These are phyloP conservation scores for Chelmon rostratus DNA, from an alignment of 2,797 vertebrate genomes.

Conservation along the genomic window DNA sequence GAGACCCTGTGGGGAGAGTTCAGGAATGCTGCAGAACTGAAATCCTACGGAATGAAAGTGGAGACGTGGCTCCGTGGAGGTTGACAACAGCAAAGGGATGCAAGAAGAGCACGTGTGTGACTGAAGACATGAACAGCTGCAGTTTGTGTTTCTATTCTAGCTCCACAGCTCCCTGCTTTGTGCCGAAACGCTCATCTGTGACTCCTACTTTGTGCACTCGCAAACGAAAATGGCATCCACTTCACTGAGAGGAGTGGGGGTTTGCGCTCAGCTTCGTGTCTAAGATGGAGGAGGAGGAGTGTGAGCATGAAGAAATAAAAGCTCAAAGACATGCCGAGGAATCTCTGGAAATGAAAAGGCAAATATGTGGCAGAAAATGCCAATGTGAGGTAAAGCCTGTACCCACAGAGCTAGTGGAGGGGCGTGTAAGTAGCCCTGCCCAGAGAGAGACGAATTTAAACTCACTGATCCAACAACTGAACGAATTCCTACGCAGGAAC, in stretches of 20 bases:
- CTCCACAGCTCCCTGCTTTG: slow-evolving; percentile 60
- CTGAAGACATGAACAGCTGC: slow-evolving; percentile 27
- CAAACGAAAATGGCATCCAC: slow-evolving; percentile 50
- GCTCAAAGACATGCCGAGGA: slow-evolving; percentile 52
- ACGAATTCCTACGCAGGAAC: slow-evolving; percentile 8
- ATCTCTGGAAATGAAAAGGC: slow-evolving; percentile 73
- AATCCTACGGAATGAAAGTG: slow-evolving; percentile 50
- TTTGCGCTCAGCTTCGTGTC: slow-evolving; percentile 21
- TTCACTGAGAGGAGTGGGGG: slow-evolving; percentile 20
- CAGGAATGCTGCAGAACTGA: slow-evolving; percentile 43
- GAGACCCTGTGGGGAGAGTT: slow-evolving; percentile 55
- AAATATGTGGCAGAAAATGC: slow-evolving; percentile 70
- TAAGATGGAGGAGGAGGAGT: slow-evolving; percentile 29
- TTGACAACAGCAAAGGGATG: slow-evolving; percentile 39
- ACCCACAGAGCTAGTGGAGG: slow-evolving; percentile 76
- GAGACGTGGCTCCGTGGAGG: slow-evolving; percentile 37
- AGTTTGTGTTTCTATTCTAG: slow-evolving; percentile 16
- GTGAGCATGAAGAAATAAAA: slow-evolving; percentile 45
- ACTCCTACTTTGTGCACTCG: slow-evolving; percentile 59
- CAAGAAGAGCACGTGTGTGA: slow-evolving; percentile 28
- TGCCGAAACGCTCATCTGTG: slow-evolving; percentile 56
- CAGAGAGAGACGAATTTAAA: slow-evolving; percentile 68
- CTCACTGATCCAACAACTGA: slow-evolving; percentile 23
- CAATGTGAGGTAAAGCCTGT: slow-evolving; percentile 78
- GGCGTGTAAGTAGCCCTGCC: slow-evolving; percentile 56